Base-by-base conservation (phyloP, 2,113 vertebrate genomes). In the Plotosus lineatus region DNA sequence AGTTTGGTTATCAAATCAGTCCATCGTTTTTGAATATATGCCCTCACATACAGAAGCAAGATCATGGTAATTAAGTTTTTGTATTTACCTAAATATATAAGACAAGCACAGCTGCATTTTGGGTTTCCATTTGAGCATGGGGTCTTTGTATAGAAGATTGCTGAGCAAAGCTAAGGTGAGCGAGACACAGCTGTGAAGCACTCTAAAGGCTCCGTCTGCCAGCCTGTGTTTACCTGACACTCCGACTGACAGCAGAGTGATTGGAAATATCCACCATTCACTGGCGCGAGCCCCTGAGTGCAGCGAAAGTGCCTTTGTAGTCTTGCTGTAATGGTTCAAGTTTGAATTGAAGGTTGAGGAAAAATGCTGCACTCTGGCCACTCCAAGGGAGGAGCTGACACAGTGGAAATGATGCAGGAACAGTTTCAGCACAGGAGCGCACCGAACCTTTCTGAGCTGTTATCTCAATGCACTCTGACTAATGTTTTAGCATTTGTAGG, bases 191-290 rank as follows among this genome's bases (percentile, higher is more conserved):
- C 88, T 81, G 90, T 83, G 83, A 90, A 88, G 85, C 89, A 91
- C 93, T 93, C 92, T 91, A 92, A 91, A 93, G 92, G 90, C 89
- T 92, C 89, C 89, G 92, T 92, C 90, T 90, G 90, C 91, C 91
- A 92, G 91, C 90, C 90, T 93, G 91, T 94, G 92, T 94, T 94
- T 93, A 94, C 92, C 92, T 94, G 93, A 93, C 93, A 94, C 92
- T 93, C 91, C 91, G 93, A 94, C 90, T 94, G 93, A 94, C 93
- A 94, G 93, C 89, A 89, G 90, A 93, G 93, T 94, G 93, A 94
- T 94, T 94, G 92, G 93, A 94, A 94, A 94, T 94, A 94, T 94
- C 93, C 93, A 92, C 92, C 91, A 94, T 93, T 94, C 92, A 93
- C 90, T 90, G 88, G 88, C 69, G 87, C 89, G 91, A 92, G 92